A percentile compares a stretch with the other conserved stretches of the same genome.
Conservation (phyloP, 2,888 invertebrate genomes). For the Drosophila helvetica region DNA sequence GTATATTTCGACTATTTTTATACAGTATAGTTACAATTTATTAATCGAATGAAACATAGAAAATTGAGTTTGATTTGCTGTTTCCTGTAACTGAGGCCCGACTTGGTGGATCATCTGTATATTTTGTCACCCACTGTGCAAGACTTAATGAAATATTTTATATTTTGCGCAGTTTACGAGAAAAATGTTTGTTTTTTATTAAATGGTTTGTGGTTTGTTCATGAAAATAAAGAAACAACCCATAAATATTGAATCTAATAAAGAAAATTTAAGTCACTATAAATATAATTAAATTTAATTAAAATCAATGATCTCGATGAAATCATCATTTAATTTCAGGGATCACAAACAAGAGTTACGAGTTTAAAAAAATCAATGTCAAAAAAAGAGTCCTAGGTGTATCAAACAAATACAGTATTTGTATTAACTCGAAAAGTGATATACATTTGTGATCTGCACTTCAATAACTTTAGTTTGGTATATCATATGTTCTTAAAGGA, state of each 20-base stretch:
- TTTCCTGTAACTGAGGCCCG: conserved; percentile 77
- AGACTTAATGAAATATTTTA: conserved; percentile 40
- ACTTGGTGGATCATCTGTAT: conserved; percentile 74
- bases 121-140: conserved; percentile 82
- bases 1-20: conserved; percentile 16
- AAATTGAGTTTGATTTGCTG: conserved; percentile 83
- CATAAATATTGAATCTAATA: conserved; percentile 59
- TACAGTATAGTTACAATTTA: conserved; percentile 37
- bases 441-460: too few species aligned
- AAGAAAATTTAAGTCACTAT: conserved; percentile 48
- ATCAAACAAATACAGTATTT: too few species aligned
- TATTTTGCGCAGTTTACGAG: not conserved
- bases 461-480: too few species aligned
- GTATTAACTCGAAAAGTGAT: too few species aligned
- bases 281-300: conserved; percentile 56
- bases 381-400: too few species aligned
- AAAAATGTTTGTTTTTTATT: conserved; percentile 28
- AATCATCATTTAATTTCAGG: not conserved
- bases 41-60: conserved; percentile 83
- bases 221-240: conserved; percentile 81
- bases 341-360: too few species aligned
- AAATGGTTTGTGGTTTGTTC: conserved; percentile 66
- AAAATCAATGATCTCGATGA: not conserved
- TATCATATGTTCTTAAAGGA: too few species aligned
- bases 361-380: too few species aligned